phyloP scores from a whole-genome alignment of 2,113 vertebrate species.

The Ploceus nigricollis region DNA sequence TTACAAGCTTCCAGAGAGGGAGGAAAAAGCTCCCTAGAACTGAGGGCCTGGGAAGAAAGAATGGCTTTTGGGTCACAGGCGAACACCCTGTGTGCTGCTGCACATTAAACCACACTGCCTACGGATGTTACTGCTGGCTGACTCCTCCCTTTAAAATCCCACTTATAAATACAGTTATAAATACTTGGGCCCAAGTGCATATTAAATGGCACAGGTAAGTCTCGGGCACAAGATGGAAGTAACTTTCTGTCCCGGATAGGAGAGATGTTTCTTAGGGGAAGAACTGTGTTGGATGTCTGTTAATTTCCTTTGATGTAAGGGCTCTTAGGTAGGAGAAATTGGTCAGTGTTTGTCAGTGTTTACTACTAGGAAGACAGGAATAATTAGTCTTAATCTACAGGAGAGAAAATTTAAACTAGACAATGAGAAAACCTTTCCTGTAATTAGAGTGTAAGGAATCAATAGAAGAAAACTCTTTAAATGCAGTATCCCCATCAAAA shows the following conservation, averaged over 20 bases:
- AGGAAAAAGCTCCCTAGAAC: neutral
- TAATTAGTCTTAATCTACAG: neutral
- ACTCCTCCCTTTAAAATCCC: neutral
- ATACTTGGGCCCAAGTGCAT: neutral
- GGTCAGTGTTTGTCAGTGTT: neutral
- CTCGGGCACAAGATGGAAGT: neutral
- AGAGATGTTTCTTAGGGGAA: neutral
- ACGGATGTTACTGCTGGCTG: neutral
- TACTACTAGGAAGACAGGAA: neutral
- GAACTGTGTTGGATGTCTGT: neutral
- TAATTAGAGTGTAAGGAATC: neutral
- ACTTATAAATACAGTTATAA: neutral
- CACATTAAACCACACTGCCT: neutral
- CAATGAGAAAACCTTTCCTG: neutral
- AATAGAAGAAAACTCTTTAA: neutral
- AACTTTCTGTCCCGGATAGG: neutral
- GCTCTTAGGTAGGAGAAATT: neutral
- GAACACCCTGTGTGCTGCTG: neutral
- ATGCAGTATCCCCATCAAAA: neutral
- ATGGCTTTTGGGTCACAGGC: neutral
- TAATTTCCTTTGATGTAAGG: neutral
- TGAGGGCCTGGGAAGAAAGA: neutral
- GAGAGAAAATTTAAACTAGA: neutral
- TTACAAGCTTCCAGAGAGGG: neutral
- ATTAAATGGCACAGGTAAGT: neutral